A percentile compares a stretch with the other conserved stretches of the same genome.
Conservation (phyloP, 2,888 invertebrate species). For the Digitonthophagus gazella region DNA sequence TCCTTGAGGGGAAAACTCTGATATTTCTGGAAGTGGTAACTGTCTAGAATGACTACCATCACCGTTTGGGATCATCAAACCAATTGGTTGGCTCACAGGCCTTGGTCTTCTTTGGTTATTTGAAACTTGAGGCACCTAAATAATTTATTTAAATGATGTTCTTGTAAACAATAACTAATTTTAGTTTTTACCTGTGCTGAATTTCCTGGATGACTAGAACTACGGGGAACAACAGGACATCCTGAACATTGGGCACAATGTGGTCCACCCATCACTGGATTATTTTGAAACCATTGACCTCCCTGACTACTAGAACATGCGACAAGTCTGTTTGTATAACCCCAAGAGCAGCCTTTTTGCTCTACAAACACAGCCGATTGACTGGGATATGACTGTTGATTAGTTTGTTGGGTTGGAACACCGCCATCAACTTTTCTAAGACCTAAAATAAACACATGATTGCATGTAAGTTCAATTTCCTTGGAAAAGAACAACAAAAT, state of each 20-base stretch:
- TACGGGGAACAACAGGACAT: slow-evolving; percentile 48
- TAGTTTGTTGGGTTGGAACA: slow-evolving; percentile 38
- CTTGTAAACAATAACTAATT: neutral
- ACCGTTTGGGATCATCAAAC: slow-evolving; percentile 41
- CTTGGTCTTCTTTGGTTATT: slow-evolving; percentile 42
- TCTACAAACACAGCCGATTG: slow-evolving; percentile 55
- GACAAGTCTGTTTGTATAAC: slow-evolving; percentile 52
- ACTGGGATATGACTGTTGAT: slow-evolving; percentile 38
- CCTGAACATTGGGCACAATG: slow-evolving; percentile 51
- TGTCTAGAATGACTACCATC: slow-evolving; percentile 44
- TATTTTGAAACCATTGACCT: slow-evolving; percentile 47
- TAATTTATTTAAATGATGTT: neutral
- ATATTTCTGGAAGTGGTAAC: slow-evolving; percentile 53
- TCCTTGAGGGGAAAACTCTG: slow-evolving; percentile 54
- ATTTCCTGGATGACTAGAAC: slow-evolving; percentile 48
- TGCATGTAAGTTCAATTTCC: neutral
- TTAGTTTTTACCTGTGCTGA: slow-evolving; percentile 35
- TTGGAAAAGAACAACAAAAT: neutral
- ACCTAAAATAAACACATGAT: slow-evolving; percentile 36
- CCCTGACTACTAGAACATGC: slow-evolving; percentile 41
- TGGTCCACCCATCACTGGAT: slow-evolving; percentile 43
- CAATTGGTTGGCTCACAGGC: slow-evolving; percentile 52
- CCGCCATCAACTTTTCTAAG: slow-evolving; percentile 46
- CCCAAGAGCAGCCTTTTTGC: slow-evolving; percentile 53
- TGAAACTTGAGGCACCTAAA: slow-evolving; percentile 20